Base-by-base conservation (phyloP, 2,113 vertebrate genomes). In the Sminthopsis crassicaudata region DNA sequence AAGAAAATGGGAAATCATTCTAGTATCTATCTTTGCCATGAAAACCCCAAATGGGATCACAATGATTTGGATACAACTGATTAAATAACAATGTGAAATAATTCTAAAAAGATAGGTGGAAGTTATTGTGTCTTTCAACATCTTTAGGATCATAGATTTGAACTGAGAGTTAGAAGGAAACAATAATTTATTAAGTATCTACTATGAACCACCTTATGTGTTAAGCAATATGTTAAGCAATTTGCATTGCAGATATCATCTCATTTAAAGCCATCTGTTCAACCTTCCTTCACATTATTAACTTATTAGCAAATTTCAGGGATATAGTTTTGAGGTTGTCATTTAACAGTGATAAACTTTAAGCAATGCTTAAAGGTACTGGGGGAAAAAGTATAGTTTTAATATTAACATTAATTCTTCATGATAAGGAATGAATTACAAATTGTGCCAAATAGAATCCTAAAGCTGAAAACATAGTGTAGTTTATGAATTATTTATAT, bases 361-460 rank as follows among this genome's bases (percentile, higher is more conserved):
- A 93, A 95, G 60, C 95, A 46, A 93, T 42, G 42, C 42, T 60
- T 60, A 60, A 57, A 92, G 53, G n/a, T 91, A 26, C 46, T n/a
- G 7, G 23, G 36, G 95, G 4, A 4, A 53, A 95, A 93, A 95
- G 90, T 91, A 95, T 88, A 92, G n/a, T 36, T 23, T 97, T 91
- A 91, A 26, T 91, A 12, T 90, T 89, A 51, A 94, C 8, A 7
- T 19, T 23, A n/a, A 93, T 50, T 89, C n/a, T 8, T 42, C 2
- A 42, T 76, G 4, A 4, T 94, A 16, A 93, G 60, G 90, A 52
- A 57, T 19, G 53, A 96, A 93, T 89, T 51, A 91, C 27, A 93
- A 89, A 46, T 91, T 91, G 46, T 60, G 95, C 46, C 7, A 60
- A 93, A 91, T 90, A 90, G 94, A 92, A 26, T 3, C 57, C 53